Conservation (phyloP, 2,797 vertebrate genomes). For the Todus mexicanus region DNA sequence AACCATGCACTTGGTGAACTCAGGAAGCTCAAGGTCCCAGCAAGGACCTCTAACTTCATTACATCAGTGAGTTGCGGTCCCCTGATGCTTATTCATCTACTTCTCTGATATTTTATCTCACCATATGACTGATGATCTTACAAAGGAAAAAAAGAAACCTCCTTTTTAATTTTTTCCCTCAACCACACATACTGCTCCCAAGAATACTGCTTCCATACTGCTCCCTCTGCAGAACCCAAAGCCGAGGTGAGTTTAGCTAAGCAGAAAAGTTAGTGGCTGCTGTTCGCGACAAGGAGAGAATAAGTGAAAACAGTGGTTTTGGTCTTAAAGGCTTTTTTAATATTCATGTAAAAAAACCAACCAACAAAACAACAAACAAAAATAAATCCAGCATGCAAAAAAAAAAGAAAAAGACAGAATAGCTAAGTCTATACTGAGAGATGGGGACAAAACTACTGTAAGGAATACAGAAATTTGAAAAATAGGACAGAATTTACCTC, state of each 20-base stretch:
- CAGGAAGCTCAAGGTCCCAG: not conserved
- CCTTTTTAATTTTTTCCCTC: not conserved
- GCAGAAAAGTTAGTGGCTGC: not conserved
- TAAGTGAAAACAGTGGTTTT: not conserved
- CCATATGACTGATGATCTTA: accelerated
- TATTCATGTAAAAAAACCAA: conserved; percentile 59
- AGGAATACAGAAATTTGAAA: not conserved
- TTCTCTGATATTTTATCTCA: not conserved
- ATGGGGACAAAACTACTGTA: not conserved
- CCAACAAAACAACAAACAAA: not conserved
- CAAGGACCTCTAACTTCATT: not conserved
- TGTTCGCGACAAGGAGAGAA: not conserved
- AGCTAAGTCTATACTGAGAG: not conserved
- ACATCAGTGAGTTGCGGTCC: too few species aligned
- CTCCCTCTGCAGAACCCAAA: accelerated
- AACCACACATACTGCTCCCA: not conserved
- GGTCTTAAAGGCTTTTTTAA: conserved; percentile 54
- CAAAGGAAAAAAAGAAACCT: not conserved
- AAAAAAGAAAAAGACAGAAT: not conserved
- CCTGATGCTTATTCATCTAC: not conserved
- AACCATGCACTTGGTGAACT: not conserved
- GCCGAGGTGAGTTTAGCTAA: not conserved
- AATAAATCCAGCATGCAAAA: conserved; percentile 28
- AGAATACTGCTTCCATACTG: not conserved
- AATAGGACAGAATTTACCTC: not conserved